phyloP scores from a whole-genome alignment of 2,113 vertebrate species.

The Corynorhinus townsendii region DNA sequence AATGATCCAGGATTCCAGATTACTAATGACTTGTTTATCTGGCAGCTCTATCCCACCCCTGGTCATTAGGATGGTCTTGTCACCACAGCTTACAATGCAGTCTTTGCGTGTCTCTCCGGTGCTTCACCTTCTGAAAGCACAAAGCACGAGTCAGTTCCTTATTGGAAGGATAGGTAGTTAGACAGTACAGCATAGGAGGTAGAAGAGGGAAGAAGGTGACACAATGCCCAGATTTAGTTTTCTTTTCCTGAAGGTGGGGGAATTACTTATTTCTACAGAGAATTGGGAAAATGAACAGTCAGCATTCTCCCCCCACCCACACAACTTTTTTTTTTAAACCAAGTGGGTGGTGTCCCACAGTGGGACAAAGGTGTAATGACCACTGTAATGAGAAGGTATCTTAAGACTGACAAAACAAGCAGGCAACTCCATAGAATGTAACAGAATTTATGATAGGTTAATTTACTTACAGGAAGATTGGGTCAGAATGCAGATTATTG shows the following conservation, averaged over 20 bases:
- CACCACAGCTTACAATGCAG: not conserved
- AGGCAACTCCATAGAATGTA: not conserved
- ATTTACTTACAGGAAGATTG: not conserved
- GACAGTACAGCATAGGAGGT: not conserved
- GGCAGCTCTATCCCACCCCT: not conserved
- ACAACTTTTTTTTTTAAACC: not conserved
- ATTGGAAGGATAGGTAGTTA: not conserved
- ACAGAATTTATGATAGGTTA: not conserved
- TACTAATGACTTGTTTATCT: not conserved
- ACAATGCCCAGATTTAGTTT: not conserved
- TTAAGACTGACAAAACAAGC: not conserved
- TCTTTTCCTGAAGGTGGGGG: not conserved
- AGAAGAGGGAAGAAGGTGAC: not conserved
- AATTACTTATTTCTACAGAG: not conserved
- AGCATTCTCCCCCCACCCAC: not conserved
- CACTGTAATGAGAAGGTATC: not conserved
- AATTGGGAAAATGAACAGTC: not conserved
- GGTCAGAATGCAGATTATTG: not conserved
- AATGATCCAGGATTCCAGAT: not conserved
- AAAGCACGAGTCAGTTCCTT: not conserved
- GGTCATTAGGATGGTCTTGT: not conserved
- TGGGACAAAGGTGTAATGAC: not conserved
- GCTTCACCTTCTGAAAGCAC: not conserved
- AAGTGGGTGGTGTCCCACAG: not conserved
- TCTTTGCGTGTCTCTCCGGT: not conserved